phyloP scores from a whole-genome alignment of 1,140 invertebrate genomes.

The Lineus longissimus region DNA sequence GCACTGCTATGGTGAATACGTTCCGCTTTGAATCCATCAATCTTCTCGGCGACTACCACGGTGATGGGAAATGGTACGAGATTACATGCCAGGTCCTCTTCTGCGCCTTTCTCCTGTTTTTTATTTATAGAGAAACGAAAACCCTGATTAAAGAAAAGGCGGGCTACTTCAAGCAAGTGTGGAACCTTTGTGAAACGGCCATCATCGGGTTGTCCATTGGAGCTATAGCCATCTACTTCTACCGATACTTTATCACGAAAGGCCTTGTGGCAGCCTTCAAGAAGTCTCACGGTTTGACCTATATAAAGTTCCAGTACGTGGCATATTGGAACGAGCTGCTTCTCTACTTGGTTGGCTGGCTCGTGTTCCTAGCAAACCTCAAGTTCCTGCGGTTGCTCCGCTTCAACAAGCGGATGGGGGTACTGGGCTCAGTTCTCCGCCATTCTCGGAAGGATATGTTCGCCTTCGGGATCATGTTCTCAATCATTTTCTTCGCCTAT shows the following conservation, averaged over 20 bases:
- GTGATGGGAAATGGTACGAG: constrained; percentile 38
- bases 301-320: constrained; percentile 58
- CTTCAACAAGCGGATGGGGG: constrained; percentile 58
- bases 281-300: constrained; percentile 55
- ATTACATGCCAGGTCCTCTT: constrained; percentile 41
- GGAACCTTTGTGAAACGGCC: constrained; percentile 54
- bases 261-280: constrained; percentile 50
- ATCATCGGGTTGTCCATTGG: constrained; percentile 52
- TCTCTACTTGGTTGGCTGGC: constrained; percentile 54
- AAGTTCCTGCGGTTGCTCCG: constrained; percentile 59
- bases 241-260: constrained; percentile 44
- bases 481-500: constrained; percentile 52
- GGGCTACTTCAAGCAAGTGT: constrained; percentile 45
- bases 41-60: constrained; percentile 40
- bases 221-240: constrained; percentile 52
- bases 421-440: constrained; percentile 49
- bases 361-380: constrained; percentile 57
- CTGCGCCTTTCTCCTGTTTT: constrained; percentile 55
- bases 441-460: constrained; percentile 41
- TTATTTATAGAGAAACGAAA: constrained; percentile 53
- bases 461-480: constrained; percentile 52
- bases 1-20: constrained; percentile 56
- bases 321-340: constrained; percentile 56
- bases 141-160: constrained; percentile 33
- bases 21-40: constrained; percentile 57